Percentiles rank a stretch among this genome's conserved stretches.
phyloP scores from a whole-genome alignment of 2,888 invertebrate species.

The Rhingia rostrata region DNA sequence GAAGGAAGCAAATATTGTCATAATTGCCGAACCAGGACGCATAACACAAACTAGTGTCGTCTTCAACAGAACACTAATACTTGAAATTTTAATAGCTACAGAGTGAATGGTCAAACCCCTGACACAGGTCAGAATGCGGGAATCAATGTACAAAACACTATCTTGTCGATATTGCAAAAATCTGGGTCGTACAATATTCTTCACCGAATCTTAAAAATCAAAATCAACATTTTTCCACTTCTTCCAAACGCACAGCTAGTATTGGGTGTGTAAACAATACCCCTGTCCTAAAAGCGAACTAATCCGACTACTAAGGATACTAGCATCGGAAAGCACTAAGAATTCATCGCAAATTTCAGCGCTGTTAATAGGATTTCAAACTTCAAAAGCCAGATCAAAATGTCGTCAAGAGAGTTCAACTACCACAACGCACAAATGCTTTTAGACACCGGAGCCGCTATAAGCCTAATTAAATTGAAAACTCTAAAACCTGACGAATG shows the following conservation, averaged over 20 bases:
- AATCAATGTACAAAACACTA: background rate
- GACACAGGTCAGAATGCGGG: background rate
- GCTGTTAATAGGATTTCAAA: background rate
- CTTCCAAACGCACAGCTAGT: too few relatives aligned
- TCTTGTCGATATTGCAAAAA: too few relatives aligned
- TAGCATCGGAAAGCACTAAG: background rate
- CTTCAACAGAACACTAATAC: background rate
- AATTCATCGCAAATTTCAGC: too few relatives aligned
- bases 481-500: too few relatives aligned
- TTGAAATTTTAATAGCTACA: background rate
- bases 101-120: background rate
- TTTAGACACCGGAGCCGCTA: constrained; percentile 11
- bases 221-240: too few relatives aligned
- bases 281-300: too few relatives aligned
- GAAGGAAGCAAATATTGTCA: background rate
- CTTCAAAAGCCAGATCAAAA: constrained; percentile 13
- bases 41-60: constrained; percentile 7
- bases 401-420: background rate
- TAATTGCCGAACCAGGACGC: constrained; percentile 4
- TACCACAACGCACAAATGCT: constrained; percentile 1
- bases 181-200: too few relatives aligned
- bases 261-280: too few relatives aligned
- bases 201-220: too few relatives aligned
- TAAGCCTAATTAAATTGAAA: background rate
- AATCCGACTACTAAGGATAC: too few relatives aligned